Evolutionary conservation across 23 tunicate species (phyloP), one percentile per base, ranked within the genome.

Genomic region (Trididemnum miniatum): DNA sequence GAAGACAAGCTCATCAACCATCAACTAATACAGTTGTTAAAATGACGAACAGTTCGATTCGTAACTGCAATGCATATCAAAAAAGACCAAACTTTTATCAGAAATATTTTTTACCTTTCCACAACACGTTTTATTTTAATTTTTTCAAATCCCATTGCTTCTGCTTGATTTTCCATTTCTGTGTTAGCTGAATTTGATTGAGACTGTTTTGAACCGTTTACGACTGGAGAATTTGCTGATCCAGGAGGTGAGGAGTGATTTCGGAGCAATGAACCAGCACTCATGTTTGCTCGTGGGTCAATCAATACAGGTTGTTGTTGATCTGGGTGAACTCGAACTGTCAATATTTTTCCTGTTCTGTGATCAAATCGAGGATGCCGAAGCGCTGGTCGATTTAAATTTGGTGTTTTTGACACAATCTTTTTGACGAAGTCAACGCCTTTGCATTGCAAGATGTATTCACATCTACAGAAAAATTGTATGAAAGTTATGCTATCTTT

Each of bases 391-490:
- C 79, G 25, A 9, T 31, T 5, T 30, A 73, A 38, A 39, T 73
- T 40, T 39, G 79, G 59, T 37, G 38, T 37, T 24, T 40, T 73
- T 9, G 59, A 3, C 2, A 39, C 79, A 15, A 73, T 26, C 5
- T 73, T 9, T 24, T 40, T 73, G 29, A 73, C 79, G 38, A 20
- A 73, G 2, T 38, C 79, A 37, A 73, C 5, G 22, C 79, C 79
- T 39, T 73, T 73, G 59, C 57, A 73, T 40, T 40, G 79, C 57
- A 73, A 26, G 22, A 73, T 39, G 59, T 20, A 73, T 39, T 73
- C 79, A 39, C 79, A 73, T 18, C 79, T n/a, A n/a, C n/a, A n/a
- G n/a, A n/a, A n/a, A n/a, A n/a, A n/a, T n/a, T n/a, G n/a, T n/a
- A n/a, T n/a, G n/a, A n/a, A n/a, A n/a, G n/a, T n/a, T n/a, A n/a